These are phyloP conservation scores for Nanorana parkeri DNA, from an alignment of 2,113 vertebrate species.

Conservation along the genomic window DNA sequence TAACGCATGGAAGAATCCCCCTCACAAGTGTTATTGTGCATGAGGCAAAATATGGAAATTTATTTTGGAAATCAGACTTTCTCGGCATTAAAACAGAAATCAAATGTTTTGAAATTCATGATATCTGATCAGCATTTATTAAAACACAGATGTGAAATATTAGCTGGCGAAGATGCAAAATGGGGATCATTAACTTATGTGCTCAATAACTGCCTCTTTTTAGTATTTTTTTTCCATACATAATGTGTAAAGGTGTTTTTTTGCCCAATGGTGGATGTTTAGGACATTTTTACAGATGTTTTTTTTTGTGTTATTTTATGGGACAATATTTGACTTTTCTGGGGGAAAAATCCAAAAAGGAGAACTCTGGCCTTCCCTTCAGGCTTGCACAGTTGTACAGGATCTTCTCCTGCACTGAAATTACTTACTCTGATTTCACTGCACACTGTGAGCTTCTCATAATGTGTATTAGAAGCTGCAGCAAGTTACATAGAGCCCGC, in stretches of 20 bases:
- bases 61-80: slow-evolving; percentile 48
- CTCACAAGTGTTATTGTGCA: slow-evolving; percentile 13
- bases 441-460: too few relatives aligned
- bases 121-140: slow-evolving; percentile 49
- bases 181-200: slow-evolving; percentile 12
- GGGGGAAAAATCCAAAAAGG: too few relatives aligned
- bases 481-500: too few relatives aligned
- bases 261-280: slow-evolving; percentile 10
- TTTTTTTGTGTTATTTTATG: slow-evolving; percentile 27
- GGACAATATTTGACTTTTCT: too few relatives aligned
- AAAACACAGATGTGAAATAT: slow-evolving; percentile 54
- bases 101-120: slow-evolving; percentile 43
- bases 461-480: too few relatives aligned
- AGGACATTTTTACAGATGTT: slow-evolving; percentile 10
- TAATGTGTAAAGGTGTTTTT: slow-evolving; percentile 37
- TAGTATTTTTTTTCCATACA: slow-evolving; percentile 34
- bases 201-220: background rate
- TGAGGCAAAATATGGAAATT: slow-evolving; percentile 45
- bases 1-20: background rate
- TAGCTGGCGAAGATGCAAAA: slow-evolving; percentile 37
- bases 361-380: too few relatives aligned
- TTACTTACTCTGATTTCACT: too few relatives aligned
- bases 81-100: slow-evolving; percentile 25
- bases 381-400: too few relatives aligned
- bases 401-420: too few relatives aligned